Evolutionary conservation across 2,888 invertebrate species (phyloP).

Genomic region (Protonemura montana): DNA sequence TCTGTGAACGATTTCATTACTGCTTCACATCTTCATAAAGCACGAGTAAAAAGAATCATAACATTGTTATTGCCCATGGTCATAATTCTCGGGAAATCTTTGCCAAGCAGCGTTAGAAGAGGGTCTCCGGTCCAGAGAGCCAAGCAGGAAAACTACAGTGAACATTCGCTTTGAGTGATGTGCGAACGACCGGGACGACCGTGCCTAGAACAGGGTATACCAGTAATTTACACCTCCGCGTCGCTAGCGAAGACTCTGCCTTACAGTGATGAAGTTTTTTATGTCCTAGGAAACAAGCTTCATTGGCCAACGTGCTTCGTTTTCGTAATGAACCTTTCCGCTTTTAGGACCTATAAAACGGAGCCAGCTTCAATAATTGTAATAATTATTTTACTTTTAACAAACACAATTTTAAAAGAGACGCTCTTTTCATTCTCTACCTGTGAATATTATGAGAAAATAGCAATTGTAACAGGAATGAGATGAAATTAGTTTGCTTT

Average conservation of each 20-base stretch:
- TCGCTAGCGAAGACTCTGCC: not conserved
- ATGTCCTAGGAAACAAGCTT: not conserved
- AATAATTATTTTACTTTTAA: constrained; percentile 12
- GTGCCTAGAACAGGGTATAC: not conserved
- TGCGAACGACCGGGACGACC: not conserved
- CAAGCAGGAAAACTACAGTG: not conserved
- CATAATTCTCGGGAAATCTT: not conserved
- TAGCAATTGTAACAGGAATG: not conserved
- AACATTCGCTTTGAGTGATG: not conserved
- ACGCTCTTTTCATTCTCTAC: not conserved
- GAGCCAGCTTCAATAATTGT: not conserved
- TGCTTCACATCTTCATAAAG: not conserved
- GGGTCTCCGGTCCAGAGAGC: not conserved
- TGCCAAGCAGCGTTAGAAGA: not conserved
- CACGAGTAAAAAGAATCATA: not conserved
- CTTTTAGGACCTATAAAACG: not conserved
- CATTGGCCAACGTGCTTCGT: not conserved
- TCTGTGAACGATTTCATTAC: not conserved
- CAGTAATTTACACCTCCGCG: not conserved
- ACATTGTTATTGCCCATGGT: not conserved
- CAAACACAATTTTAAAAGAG: not conserved
- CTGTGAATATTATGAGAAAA: not conserved
- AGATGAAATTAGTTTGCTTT: not conserved
- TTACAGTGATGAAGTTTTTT: not conserved
- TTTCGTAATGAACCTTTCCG: not conserved